Evolutionary conservation across 1,140 invertebrate species (phyloP).

Genomic region (Pissodes strobi): DNA sequence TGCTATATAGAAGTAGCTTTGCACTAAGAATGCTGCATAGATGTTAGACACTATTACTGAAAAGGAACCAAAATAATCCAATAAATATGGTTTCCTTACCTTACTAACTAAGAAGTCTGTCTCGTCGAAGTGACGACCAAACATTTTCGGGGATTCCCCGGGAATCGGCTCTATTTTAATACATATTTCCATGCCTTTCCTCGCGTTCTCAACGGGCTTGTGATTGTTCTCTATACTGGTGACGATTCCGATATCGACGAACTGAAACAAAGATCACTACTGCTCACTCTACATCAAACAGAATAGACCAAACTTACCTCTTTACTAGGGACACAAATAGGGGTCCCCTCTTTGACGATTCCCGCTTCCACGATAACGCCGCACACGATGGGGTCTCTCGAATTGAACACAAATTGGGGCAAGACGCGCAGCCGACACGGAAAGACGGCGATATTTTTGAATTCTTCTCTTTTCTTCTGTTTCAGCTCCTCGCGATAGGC

Average conservation of each 20-base stretch:
- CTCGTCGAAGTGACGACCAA: slow-evolving; percentile 96
- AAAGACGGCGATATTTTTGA: slow-evolving; percentile 96
- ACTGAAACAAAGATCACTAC: slow-evolving; percentile 62
- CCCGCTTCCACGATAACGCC: slow-evolving; percentile 97
- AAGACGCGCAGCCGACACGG: slow-evolving; percentile 88
- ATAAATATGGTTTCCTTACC: too few relatives aligned
- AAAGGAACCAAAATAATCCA: too few relatives aligned
- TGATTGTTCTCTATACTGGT: slow-evolving; percentile 92
- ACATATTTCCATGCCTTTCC: slow-evolving; percentile 97
- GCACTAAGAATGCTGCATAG: too few relatives aligned
- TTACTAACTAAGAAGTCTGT: slow-evolving; percentile 95
- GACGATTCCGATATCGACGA: slow-evolving; percentile 92
- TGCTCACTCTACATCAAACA: too few relatives aligned
- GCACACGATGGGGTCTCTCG: slow-evolving; percentile 94
- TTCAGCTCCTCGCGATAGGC: slow-evolving; percentile 94
- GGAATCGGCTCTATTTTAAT: slow-evolving; percentile 97
- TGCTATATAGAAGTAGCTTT: too few relatives aligned
- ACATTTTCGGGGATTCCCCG: slow-evolving; percentile 97
- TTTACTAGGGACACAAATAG: slow-evolving; percentile 94
- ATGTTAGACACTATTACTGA: too few relatives aligned
- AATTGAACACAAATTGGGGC: slow-evolving; percentile 94
- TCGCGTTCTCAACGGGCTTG: slow-evolving; percentile 88
- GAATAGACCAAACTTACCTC: slow-evolving; percentile 67
- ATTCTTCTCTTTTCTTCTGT: slow-evolving; percentile 89
- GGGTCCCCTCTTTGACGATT: slow-evolving; percentile 93